Evolutionary conservation across 2,888 invertebrate genomes (phyloP), one percentile per base, ranked within the genome.

Genomic region (Hydropsyche betteni): DNA sequence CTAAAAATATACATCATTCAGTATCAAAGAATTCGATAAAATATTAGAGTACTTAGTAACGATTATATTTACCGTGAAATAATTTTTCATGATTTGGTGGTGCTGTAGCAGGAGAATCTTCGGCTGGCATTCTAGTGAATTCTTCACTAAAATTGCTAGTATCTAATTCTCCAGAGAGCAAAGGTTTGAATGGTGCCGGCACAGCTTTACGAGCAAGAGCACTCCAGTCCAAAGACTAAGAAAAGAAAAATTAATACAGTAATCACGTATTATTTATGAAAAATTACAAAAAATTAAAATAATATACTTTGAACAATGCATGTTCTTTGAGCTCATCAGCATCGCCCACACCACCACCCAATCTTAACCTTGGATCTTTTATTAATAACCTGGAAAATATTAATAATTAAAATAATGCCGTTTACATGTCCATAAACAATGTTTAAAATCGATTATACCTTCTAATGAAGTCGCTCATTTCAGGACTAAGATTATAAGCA

Each of bases 81-180:
- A 97, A 89, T 83, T 94, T 94, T 82, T 96, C 95, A 82, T 91
- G 91, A 82, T 94, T 92, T 61, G 92, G 91, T 53, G 97, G 97
- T 74, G 94, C 91, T 77, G 94, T 92, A 16, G 96, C 95, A 0
- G 97, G 97, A 5, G 97, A 96, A 85, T 98, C 97, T 0, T 94
- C 92, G 6, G 97, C 94, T 71, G 92, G 90, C 92, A 97, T 94
- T 81, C 92, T 91, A 0, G 98, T 99, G 86, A 99, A 99, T 86
- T 99, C 98, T 80, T 95, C 95, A 64, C 97, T 94, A 85, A 99
- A 99, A 88, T 99, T 98, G 82, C 95, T 95, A 12, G 96, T 96
- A 86, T 99, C 98, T 78, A 96, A 88, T 84, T 97, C 96, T 84
- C 93, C 90, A 80, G 88, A 87, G 74, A 98, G 92, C 75, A 90